These are phyloP conservation scores for Oreortyx pictus DNA, from an alignment of 2,797 vertebrate genomes.

Conservation along the genomic window DNA sequence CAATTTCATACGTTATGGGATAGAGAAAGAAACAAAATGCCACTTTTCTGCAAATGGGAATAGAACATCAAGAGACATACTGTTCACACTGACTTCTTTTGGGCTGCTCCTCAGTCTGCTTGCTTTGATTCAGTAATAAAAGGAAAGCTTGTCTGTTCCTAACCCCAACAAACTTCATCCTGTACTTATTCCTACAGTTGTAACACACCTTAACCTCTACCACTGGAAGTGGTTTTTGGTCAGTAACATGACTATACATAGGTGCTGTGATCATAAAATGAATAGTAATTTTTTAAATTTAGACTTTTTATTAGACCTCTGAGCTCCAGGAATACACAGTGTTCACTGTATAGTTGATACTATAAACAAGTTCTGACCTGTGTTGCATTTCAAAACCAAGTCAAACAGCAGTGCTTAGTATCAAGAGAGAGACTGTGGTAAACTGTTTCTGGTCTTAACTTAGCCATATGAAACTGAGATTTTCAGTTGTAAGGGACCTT, in stretches of 20 bases:
- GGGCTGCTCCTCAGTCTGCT: conserved; percentile 1
- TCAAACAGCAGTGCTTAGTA: not conserved
- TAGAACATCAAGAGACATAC: not conserved
- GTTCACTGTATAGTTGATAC: not conserved
- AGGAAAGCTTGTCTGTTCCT: conserved; percentile 17
- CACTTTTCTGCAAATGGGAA: not conserved
- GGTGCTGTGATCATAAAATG: not conserved
- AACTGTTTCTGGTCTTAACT: not conserved
- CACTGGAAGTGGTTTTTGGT: not conserved
- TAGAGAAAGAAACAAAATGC: not conserved
- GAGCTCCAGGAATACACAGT: not conserved
- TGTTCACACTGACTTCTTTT: not conserved
- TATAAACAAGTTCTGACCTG: not conserved
- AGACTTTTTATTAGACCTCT: not conserved
- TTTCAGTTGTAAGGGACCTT: not conserved
- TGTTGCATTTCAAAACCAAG: not conserved
- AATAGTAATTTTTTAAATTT: not conserved
- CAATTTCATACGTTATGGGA: not conserved
- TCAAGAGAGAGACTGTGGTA: not conserved
- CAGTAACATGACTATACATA: not conserved
- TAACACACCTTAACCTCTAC: not conserved
- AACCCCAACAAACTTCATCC: conserved; percentile 6
- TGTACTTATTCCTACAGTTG: not conserved
- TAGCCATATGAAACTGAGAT: not conserved
- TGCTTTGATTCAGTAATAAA: conserved; percentile 1